Base-by-base conservation (phyloP, 1,140 invertebrate genomes). In the Euura saliciscinereae region DNA sequence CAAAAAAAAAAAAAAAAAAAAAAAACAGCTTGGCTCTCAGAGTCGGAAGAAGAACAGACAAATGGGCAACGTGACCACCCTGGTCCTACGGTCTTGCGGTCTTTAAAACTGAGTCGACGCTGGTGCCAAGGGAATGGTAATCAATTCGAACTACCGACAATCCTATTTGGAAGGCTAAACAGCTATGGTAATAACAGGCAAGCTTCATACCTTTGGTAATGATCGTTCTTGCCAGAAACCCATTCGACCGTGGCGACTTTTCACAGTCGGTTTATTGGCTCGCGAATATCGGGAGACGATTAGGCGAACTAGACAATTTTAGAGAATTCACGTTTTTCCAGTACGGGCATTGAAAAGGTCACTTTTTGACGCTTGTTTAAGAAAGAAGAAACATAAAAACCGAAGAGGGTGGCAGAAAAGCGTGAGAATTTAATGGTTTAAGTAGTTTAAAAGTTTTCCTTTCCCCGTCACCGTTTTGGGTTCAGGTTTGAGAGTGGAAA, bases 71-170 rank as follows among this genome's bases (percentile, higher is more conserved):
- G 51, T 59, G 3, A 8, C 51, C 13, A n/a, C 51, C 10, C 28
- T 28, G 51, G 8, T 64, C 59, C 69, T 45, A 68, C 2, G 71
- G 72, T 51, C 7, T 64, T 43, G 59, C 67, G 65, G 71, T 46
- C 72, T 71, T 75, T 74, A 51, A 78, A 79, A 71, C 66, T 44
- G 51, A 44, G 43, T 45, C 64, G 28, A 43, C 69, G 66, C 70
- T 71, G 64, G 70, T 59, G 6, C 3, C 51, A n/a, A 59, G 51
- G 51, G 13, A 59, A 59, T 11, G 51, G 51, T 28, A 28, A 28
- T 28, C 28, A 28, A 28, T 28, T 28, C 28, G 28, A 28, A 28
- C 28, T 28, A 28, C 28, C 28, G 28, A 28, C 28, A 28, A 28
- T 28, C 28, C 28, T 1, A 28, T 28, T 28, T 28, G 28, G 28